Evolutionary conservation across 2,113 vertebrate genomes (phyloP).

Genomic region (Montifringilla adamsi): DNA sequence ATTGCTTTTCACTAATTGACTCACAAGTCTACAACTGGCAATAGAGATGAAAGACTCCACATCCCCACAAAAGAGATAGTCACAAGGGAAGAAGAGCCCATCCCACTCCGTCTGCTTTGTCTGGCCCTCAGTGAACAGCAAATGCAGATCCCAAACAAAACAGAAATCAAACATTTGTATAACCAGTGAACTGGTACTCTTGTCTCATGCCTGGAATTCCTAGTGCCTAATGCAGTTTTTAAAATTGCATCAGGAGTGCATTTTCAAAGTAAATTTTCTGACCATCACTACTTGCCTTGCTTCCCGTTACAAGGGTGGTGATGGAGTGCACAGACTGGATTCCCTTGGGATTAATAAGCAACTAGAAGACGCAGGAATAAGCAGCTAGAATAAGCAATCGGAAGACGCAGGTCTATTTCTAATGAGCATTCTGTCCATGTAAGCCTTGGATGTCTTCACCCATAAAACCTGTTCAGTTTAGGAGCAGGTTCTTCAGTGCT

Average conservation of each 20-base stretch:
- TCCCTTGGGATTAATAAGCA: background rate
- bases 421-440: rapidly evolving
- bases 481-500: background rate
- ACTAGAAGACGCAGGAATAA: background rate
- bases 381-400: no score
- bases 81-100: background rate
- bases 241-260: background rate
- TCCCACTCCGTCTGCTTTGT: background rate
- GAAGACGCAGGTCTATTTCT: background rate
- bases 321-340: background rate
- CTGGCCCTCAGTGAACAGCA: background rate
- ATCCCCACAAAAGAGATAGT: background rate
- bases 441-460: background rate
- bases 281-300: background rate
- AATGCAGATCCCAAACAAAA: background rate
- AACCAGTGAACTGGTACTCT: background rate
- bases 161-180: background rate
- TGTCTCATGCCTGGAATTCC: background rate
- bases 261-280: background rate
- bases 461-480: background rate
- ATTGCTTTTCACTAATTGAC: background rate
- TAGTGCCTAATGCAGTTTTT: background rate
- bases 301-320: background rate
- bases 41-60: background rate
- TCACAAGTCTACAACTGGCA: background rate